Percentiles rank a stretch among this genome's conserved stretches.
phyloP scores from a whole-genome alignment of 2,888 invertebrate species.

The Cephonodes hylas region DNA sequence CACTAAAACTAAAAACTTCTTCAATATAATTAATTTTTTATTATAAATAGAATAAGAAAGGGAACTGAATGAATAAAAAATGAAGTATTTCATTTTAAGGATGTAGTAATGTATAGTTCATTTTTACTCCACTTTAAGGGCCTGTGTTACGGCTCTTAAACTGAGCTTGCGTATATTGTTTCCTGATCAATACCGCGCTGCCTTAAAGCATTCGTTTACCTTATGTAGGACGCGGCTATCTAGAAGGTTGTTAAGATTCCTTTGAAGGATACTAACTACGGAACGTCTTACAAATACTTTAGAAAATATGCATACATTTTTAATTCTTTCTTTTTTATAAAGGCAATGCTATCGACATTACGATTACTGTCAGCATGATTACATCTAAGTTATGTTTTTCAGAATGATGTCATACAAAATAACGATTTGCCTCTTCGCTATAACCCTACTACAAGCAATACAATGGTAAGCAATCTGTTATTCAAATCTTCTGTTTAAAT shows the following conservation, averaged over 20 bases:
- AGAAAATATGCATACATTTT: background rate
- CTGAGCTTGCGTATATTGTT: background rate
- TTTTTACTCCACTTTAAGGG: too few relatives aligned
- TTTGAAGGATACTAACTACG: conserved; percentile 34
- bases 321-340: too few relatives aligned
- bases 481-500: background rate
- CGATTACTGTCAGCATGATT: background rate
- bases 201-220: conserved; percentile 15
- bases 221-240: conserved; percentile 46
- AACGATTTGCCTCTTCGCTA: conserved; percentile 43
- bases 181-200: conserved; percentile 10
- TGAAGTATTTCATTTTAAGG: too few relatives aligned
- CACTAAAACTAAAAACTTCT: too few relatives aligned
- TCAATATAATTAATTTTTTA: too few relatives aligned
- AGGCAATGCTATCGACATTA: background rate
- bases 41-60: too few relatives aligned
- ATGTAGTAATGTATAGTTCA: too few relatives aligned
- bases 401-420: conserved; percentile 58
- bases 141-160: too few relatives aligned
- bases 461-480: conserved; percentile 62
- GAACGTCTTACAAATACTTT: background rate
- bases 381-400: conserved; percentile 42
- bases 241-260: conserved; percentile 46
- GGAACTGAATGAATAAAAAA: too few relatives aligned
- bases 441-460: conserved; percentile 49